phyloP scores from a whole-genome alignment of 2,888 invertebrate genomes.

The Choristoneura rosaceana region DNA sequence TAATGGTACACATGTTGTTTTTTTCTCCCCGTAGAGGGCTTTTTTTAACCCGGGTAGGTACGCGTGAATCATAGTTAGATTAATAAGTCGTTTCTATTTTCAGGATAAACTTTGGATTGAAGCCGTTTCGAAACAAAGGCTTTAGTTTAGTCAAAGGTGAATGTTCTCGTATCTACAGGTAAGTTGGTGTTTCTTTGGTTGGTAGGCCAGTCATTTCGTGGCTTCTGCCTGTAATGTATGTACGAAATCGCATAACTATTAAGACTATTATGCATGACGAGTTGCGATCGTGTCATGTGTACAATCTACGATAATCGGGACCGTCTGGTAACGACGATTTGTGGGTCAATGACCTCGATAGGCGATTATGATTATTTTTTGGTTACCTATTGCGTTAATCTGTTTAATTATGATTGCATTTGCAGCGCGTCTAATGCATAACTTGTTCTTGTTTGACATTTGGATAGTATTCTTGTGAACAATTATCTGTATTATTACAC shows the following conservation, averaged over 20 bases:
- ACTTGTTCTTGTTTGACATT: conserved; percentile 76
- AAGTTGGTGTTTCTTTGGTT: conserved; percentile 57
- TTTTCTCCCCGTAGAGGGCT: conserved; percentile 66
- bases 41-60: conserved; percentile 71
- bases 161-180: conserved; percentile 77
- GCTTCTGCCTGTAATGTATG: neutral
- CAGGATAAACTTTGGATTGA: conserved; percentile 83
- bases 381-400: conserved; percentile 60
- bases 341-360: conserved; percentile 75
- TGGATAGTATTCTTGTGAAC: conserved; percentile 68
- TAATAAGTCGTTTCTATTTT: conserved; percentile 83
- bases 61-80: conserved; percentile 73
- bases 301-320: conserved; percentile 48
- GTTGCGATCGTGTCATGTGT: conserved; percentile 68
- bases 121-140: conserved; percentile 82
- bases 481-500: conserved; percentile 16
- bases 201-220: conserved; percentile 29
- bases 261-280: conserved; percentile 59
- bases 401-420: conserved; percentile 72
- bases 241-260: neutral
- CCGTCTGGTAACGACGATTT: conserved; percentile 57
- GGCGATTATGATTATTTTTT: conserved; percentile 47
- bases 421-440: conserved; percentile 42
- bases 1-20: conserved; percentile 62
- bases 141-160: conserved; percentile 78